Evolutionary conservation across 2,888 invertebrate species (phyloP), one percentile per base, ranked within the genome.

Genomic region (Hedychridium roseum): DNA sequence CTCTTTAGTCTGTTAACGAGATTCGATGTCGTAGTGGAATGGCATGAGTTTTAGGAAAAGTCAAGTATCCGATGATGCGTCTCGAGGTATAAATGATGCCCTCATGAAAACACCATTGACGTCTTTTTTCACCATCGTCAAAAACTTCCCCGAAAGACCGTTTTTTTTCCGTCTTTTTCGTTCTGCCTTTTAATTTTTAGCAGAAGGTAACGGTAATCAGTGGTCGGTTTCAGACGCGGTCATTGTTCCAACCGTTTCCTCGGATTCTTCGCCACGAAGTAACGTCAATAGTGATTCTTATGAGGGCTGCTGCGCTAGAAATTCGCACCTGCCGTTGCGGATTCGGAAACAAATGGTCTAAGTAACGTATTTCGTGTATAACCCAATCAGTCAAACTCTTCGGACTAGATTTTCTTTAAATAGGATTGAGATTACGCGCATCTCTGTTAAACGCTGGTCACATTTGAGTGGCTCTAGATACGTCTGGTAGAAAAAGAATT

Each of bases 351-450:
- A 43, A 43, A 47, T 43, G 42, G 40, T 48, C 50, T 57, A 57
- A 34, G 45, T 47, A 47, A 53, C 49, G 39, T 11, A 28, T 30
- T 26, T 16, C 9, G 27, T 57, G 56, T 53, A 52, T 48, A 59
- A 61, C 57, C 63, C 61, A 58, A 60, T 64, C 65, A 62, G 62
- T 69, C 66, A 61, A 54, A 66, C 66, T 62, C 60, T 64, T 68
- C 60, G 49, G 70, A 71, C 66, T 71, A 71, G 68, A 71, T 69
- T 68, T 65, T 56, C n/a, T 26, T 51, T 55, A 39, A 53, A 53
- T 57, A 50, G 55, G 45, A 61, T 58, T 54, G 56, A 59, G 60
- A 57, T 63, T 60, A 53, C 46, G 56, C 55, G 59, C 32, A 60
- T 56, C 41, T 57, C 58, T 50, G 52, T 51, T 54, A 59, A 67